phyloP scores from a whole-genome alignment of 2,113 vertebrate genomes.

The Scytalopus superciliaris region DNA sequence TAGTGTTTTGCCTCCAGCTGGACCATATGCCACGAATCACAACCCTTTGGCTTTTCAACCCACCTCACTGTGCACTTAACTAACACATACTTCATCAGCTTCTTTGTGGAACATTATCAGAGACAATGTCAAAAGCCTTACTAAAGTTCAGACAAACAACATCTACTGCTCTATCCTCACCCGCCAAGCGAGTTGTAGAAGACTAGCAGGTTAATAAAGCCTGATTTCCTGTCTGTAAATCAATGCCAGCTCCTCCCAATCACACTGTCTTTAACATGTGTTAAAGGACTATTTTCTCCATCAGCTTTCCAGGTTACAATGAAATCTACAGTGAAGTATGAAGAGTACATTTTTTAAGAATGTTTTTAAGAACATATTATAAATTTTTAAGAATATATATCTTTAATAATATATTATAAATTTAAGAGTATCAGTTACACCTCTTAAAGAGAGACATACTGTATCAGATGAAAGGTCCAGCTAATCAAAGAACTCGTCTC shows the following conservation, averaged over 20 bases:
- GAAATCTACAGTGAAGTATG: neutral
- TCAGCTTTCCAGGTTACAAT: neutral
- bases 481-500: neutral
- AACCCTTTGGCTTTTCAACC: neutral
- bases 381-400: neutral
- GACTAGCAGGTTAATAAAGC: neutral
- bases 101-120: neutral
- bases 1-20: neutral
- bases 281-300: neutral
- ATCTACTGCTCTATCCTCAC: neutral
- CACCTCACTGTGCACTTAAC: neutral
- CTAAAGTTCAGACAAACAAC: neutral
- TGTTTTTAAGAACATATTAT: neutral
- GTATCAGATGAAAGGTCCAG: neutral
- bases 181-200: neutral
- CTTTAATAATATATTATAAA: neutral
- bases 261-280: neutral
- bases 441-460: neutral
- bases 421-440: neutral
- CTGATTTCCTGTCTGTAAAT: neutral
- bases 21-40: neutral
- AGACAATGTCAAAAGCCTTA: neutral
- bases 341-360: neutral
- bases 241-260: neutral
- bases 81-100: rapidly evolving